Percentiles rank a stretch among this genome's conserved stretches.
Evolutionary conservation across 1,140 invertebrate species (phyloP).

Genomic region (Protaetia brevitarsis): DNA sequence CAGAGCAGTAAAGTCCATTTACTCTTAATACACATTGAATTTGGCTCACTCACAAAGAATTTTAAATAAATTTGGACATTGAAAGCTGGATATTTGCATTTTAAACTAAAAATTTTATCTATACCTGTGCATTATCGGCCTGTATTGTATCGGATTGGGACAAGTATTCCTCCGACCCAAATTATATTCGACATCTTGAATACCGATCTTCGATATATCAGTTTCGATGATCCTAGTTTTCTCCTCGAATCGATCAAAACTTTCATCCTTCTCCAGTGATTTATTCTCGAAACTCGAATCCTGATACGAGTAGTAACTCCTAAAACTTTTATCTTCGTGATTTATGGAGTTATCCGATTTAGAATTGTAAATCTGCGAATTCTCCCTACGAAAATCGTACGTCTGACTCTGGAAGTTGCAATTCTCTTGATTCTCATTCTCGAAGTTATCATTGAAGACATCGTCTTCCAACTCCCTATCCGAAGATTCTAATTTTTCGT

Average conservation of each 20-base stretch:
- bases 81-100: too few relatives aligned
- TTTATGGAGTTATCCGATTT: slow-evolving; percentile 49
- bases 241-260: slow-evolving; percentile 56
- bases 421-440: slow-evolving; percentile 50
- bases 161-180: slow-evolving; percentile 63
- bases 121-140: slow-evolving; percentile 59
- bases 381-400: slow-evolving; percentile 46
- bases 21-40: too few relatives aligned
- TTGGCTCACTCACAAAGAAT: too few relatives aligned
- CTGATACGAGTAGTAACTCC: slow-evolving; percentile 47
- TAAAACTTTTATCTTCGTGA: slow-evolving; percentile 46
- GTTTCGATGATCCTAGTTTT: slow-evolving; percentile 62
- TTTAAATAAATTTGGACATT: too few relatives aligned
- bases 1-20: too few relatives aligned
- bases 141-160: slow-evolving; percentile 63
- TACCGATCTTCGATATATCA: slow-evolving; percentile 76
- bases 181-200: slow-evolving; percentile 53
- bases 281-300: slow-evolving; percentile 50
- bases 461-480: slow-evolving; percentile 47
- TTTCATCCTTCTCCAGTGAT: slow-evolving; percentile 49
- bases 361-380: slow-evolving; percentile 48
- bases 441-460: slow-evolving; percentile 49
- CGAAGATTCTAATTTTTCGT: slow-evolving; percentile 29
- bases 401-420: slow-evolving; percentile 38
- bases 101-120: too few relatives aligned